phyloP scores from a whole-genome alignment of 1,140 invertebrate species.

The Sycobia sp. region DNA sequence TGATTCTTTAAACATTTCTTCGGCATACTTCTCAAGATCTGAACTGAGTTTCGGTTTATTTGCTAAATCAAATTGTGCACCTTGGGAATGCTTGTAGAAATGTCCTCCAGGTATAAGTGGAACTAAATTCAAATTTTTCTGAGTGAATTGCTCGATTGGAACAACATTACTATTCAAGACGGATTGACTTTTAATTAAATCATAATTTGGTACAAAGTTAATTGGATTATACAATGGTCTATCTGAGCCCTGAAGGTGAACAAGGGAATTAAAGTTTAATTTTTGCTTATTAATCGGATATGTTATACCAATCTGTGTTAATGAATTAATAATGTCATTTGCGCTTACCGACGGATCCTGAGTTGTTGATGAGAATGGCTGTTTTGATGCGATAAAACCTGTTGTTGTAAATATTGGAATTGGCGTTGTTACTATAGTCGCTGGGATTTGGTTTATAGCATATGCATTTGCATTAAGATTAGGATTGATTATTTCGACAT shows the following conservation, averaged over 20 bases:
- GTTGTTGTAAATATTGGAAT: constrained; percentile 53
- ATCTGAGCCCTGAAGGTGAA: constrained; percentile 35
- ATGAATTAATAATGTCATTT: constrained; percentile 46
- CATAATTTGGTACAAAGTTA: constrained; percentile 55
- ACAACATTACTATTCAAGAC: constrained; percentile 49
- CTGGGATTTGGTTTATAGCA: constrained; percentile 46
- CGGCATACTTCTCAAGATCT: constrained; percentile 54
- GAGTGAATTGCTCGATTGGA: constrained; percentile 42
- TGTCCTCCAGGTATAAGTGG: constrained; percentile 52
- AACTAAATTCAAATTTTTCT: constrained; percentile 50
- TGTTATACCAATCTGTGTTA: constrained; percentile 49
- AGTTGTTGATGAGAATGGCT: constrained; percentile 38
- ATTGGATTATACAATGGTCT: constrained; percentile 53
- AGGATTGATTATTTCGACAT: constrained; percentile 56
- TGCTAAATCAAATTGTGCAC: constrained; percentile 41
- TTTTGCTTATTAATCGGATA: constrained; percentile 23
- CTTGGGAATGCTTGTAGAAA: constrained; percentile 49
- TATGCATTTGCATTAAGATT: constrained; percentile 50
- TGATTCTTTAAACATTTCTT: constrained; percentile 60
- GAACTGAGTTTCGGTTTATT: constrained; percentile 50
- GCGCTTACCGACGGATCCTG: constrained; percentile 38
- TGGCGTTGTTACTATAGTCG: constrained; percentile 52
- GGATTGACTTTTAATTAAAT: constrained; percentile 52
- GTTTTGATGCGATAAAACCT: constrained; percentile 42
- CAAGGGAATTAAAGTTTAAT: constrained; percentile 19